A percentile compares a stretch with the other conserved stretches of the same genome.
Evolutionary conservation across 2,888 invertebrate genomes (phyloP).

Genomic region (Zeuzera pyrina): DNA sequence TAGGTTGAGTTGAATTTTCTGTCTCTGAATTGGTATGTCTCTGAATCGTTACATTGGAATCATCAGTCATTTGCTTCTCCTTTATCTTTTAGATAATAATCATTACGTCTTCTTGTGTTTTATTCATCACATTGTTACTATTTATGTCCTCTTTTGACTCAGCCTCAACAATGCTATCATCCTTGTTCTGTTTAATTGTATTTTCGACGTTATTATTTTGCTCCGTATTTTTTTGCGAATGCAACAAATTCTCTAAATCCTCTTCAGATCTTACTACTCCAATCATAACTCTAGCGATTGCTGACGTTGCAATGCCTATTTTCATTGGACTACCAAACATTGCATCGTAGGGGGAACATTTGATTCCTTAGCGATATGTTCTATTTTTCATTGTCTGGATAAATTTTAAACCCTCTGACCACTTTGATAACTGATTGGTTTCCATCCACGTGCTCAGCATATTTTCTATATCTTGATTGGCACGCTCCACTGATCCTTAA

Average conservation of each 20-base stretch:
- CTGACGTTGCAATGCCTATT: too few relatives aligned
- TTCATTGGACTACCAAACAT: too few relatives aligned
- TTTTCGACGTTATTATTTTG: slow-evolving; percentile 5
- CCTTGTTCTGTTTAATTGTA: slow-evolving; percentile 1
- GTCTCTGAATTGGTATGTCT: not conserved
- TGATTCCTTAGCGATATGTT: too few relatives aligned
- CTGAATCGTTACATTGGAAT: too few relatives aligned
- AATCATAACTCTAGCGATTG: too few relatives aligned
- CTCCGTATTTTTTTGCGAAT: slow-evolving; percentile 3
- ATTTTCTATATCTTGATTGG: slow-evolving; percentile 27
- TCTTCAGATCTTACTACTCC: too few relatives aligned
- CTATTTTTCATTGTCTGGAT: slow-evolving; percentile 45
- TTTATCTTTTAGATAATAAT: too few relatives aligned
- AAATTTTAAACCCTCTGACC: slow-evolving; percentile 41
- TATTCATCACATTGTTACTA: too few relatives aligned
- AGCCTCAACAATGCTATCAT: slow-evolving; percentile 1
- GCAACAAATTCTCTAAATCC: slow-evolving; percentile 9
- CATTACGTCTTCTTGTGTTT: too few relatives aligned
- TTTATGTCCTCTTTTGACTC: not conserved
- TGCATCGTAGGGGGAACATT: too few relatives aligned
- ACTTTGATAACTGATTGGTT: slow-evolving; percentile 28
- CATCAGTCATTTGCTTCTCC: too few relatives aligned
- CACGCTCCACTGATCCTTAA: slow-evolving; percentile 25
- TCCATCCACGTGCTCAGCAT: slow-evolving; percentile 29
- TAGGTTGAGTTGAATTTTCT: not conserved